Conservation (phyloP, 2,888 invertebrate species). For the Helicoverpa assulta region DNA sequence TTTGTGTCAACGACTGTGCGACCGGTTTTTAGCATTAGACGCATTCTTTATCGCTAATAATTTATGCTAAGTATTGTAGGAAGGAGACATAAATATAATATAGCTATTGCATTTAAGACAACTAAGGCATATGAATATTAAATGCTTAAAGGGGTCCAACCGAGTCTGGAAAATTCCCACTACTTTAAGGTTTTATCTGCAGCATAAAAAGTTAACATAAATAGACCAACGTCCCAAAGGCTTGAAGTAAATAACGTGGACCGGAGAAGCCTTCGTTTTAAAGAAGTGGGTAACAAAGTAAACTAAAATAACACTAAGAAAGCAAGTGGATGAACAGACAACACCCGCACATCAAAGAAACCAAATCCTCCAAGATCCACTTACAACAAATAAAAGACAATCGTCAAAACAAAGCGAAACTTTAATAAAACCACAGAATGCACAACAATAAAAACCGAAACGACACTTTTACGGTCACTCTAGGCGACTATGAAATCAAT, state of each 20-base stretch:
- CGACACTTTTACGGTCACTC: constrained; percentile 47
- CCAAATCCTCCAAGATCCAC: constrained; percentile 1
- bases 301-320: no score
- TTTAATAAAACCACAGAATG: constrained; percentile 47
- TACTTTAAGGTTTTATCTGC: no score
- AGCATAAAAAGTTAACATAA: no score
- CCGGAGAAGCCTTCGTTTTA: no score
- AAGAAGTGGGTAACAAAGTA: no score
- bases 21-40: constrained; percentile 51
- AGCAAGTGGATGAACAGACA: background rate
- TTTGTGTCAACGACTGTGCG: constrained; percentile 39
- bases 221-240: no score
- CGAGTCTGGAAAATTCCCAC: no score
- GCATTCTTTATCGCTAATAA: constrained; percentile 47
- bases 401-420: constrained; percentile 17
- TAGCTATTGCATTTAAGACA: constrained; percentile 22
- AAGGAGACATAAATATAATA: constrained; percentile 9
- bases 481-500: constrained; percentile 47
- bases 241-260: no score
- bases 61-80: constrained; percentile 15
- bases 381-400: constrained; percentile 6
- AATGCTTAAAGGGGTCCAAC: background rate
- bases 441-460: constrained; percentile 42
- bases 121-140: constrained; percentile 5
- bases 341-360: background rate